Base-by-base conservation (phyloP, 2,113 vertebrate species). In the Rhynchomys soricoides region DNA sequence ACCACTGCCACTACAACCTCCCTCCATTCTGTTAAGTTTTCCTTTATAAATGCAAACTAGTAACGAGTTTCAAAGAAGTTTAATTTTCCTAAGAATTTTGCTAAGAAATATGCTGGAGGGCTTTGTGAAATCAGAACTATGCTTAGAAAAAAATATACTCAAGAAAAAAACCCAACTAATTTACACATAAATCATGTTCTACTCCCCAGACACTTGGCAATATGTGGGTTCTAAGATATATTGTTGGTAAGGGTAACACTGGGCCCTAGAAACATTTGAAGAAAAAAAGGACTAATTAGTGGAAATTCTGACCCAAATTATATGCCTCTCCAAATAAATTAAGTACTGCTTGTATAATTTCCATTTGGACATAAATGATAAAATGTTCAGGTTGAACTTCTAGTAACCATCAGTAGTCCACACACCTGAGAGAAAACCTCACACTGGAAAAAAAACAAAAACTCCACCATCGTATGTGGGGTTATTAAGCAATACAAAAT, bases 1-100 rank as follows among this genome's bases (percentile, higher is more conserved):
- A 81, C 31, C 68, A 31, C 6, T 97, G 77, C 86, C 75, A 94
- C 24, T 88, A 29, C 64, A 93, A n/a, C 83, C 48, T 34, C 40
- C 48, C 37, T 45, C 68, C 71, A 73, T 90, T 71, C 45, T 55
- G 59, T 45, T 73, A 29, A 52, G 13, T 77, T 52, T 87, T 83
- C 75, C 71, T 79, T 68, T 91, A 34, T 66, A 92, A 94, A 64
- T 1, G 81, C 24, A 92, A 86, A 74, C 26, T 66, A 86, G 66
- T 45, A 79, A 48, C 7, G 82, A 81, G 3, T 73, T 71, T 66
- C 68, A 86, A 92, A 68, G 17, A 70, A 68, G 70, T 64, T 66
- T 64, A 34, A 93, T 48, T 86, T 48, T 66, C 43, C 43, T 31
- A 82, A 45, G 52, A 8, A 57, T 50, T 93, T 95, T 89, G 31